These are phyloP conservation scores for Urosaurus nigricauda DNA, from an alignment of 2,797 vertebrate species.

Conservation along the genomic window DNA sequence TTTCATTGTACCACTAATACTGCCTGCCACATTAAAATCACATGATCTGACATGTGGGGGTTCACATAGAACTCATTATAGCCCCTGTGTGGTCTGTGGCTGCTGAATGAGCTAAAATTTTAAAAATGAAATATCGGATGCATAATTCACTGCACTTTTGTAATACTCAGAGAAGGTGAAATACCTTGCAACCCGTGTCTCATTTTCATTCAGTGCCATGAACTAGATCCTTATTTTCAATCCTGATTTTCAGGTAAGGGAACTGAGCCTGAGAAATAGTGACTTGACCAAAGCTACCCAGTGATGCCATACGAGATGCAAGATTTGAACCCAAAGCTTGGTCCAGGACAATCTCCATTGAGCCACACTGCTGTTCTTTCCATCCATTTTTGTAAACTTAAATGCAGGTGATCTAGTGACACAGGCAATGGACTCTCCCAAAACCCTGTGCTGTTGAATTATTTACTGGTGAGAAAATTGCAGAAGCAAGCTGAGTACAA, in stretches of 20 bases:
- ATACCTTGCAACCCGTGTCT: neutral
- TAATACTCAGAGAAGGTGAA: neutral
- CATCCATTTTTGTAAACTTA: neutral
- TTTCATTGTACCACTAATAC: neutral
- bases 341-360: neutral
- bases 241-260: neutral
- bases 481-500: neutral
- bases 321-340: neutral
- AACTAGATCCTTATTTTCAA: neutral
- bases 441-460: conserved; percentile 62
- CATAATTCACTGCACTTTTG: neutral
- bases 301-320: neutral
- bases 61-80: neutral
- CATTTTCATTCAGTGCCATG: neutral
- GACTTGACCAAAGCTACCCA: neutral
- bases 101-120: neutral
- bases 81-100: neutral
- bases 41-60: neutral
- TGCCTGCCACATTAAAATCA: neutral
- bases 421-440: neutral
- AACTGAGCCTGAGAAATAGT: neutral
- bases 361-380: no score
- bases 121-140: neutral
- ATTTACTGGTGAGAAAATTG: conserved; percentile 44
- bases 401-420: conserved; percentile 1